Evolutionary conservation across 2,888 invertebrate species (phyloP), one percentile per base, ranked within the genome.

Genomic region (Sacculina carcini): DNA sequence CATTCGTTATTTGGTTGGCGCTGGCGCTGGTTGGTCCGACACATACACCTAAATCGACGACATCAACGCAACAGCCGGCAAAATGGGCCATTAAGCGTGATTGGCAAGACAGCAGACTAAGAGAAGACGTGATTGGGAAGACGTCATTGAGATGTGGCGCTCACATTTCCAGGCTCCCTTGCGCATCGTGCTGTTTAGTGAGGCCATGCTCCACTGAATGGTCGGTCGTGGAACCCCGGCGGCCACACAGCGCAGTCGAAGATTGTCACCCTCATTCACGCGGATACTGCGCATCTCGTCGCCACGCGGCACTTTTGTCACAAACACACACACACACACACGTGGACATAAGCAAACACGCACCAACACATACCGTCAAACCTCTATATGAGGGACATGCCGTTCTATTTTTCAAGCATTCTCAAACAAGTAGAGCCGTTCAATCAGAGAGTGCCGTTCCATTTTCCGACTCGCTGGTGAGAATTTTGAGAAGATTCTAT

Each of bases 171-270:
- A 56, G 38, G 50, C 50, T 1, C 56, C 56, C 4, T 48, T 51
- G 2, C 49, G 52, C 12, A 56, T 56, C 16, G 32, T 48, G 5
- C 47, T 42, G 1, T 50, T 52, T 16, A n/a, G n/a, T n/a, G 55
- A 54, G 34, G 44, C 36, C 24, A 51, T 38, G 23, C 50, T 69
- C 87, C 87, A 89, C 58, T 79, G 79, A 31, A 86, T 75, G 10
- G 72, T 67, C 0, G 89, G 86, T 48, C 68, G 68, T 0, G 87
- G 87, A 38, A 72, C 71, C 3, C 87, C 87, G 57, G 75, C 75
- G 0, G 83, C 79, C 26, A 76, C 76, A 63, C 87, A 89, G 58
- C 76, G 75, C 61, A 89, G 69, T n/a, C 80, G 74, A 44, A 87
- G 72, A 48, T 83, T 79, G 53, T 79, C 79, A 0, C 79, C 78